A percentile compares a stretch with the other conserved stretches of the same genome.
phyloP scores from a whole-genome alignment of 2,797 vertebrate species.

The Eulemur mongoz region DNA sequence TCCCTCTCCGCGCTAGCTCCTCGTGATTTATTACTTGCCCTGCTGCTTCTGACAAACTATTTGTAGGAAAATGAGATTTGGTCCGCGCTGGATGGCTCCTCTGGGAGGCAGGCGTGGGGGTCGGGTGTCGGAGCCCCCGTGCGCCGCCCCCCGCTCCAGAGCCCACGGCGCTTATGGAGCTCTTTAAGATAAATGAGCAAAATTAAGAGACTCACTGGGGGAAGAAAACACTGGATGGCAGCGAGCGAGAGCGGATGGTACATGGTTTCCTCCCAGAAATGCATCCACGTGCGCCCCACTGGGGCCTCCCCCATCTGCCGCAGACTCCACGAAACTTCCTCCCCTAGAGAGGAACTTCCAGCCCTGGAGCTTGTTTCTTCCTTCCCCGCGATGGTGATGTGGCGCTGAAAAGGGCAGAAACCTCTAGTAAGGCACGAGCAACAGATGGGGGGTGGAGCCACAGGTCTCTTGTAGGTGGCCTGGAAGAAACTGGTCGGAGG shows the following conservation, averaged over 20 bases:
- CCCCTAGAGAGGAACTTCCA: neutral
- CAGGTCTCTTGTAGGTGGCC: conserved; percentile 14
- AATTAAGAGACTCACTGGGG: conserved; percentile 96
- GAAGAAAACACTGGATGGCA: conserved; percentile 87
- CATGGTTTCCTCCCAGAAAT: conserved; percentile 69
- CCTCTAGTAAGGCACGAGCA: conserved; percentile 32
- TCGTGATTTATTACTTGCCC: conserved; percentile 96
- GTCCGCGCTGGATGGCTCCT: conserved; percentile 94
- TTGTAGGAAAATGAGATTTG: conserved; percentile 98
- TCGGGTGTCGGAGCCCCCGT: conserved; percentile 85
- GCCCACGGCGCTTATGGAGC: conserved; percentile 90
- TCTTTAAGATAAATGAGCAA: conserved; percentile 97
- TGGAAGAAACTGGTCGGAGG: neutral
- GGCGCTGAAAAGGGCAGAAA: neutral
- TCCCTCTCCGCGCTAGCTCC: conserved; percentile 67
- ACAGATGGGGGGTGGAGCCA: conserved; percentile 45
- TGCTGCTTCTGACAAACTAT: conserved; percentile 97
- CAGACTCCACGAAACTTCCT: conserved; percentile 40
- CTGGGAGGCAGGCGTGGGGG: conserved; percentile 92
- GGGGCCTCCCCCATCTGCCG: conserved; percentile 60
- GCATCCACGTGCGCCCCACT: conserved; percentile 59
- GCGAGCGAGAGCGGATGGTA: conserved; percentile 48
- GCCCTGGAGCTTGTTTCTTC: neutral
- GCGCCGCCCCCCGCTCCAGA: conserved; percentile 76
- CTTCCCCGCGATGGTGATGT: neutral